These are phyloP conservation scores for Drosophila limbata DNA, from an alignment of 2,888 invertebrate genomes.

Conservation along the genomic window DNA sequence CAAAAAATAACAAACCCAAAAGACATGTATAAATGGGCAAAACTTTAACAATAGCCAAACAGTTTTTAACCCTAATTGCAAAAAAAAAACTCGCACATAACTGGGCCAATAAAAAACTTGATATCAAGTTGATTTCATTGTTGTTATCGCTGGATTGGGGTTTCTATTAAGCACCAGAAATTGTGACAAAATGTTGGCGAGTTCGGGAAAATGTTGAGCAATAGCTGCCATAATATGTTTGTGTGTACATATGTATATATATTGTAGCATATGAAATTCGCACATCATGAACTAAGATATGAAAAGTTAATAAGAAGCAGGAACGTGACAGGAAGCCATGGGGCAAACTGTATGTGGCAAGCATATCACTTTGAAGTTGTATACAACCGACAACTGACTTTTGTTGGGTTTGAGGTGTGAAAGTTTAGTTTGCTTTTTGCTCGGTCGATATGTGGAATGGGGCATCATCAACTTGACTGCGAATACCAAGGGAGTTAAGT, in stretches of 20 bases:
- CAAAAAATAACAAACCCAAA: conserved; percentile 10
- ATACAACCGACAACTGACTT: conserved; percentile 5
- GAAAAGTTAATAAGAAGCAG: conserved; percentile 72
- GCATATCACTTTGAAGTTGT: conserved; percentile 43
- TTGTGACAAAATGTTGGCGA: conserved; percentile 54
- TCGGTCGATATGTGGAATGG: background rate
- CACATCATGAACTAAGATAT: conserved; percentile 67
- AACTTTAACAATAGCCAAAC: conserved; percentile 32
- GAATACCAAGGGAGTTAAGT: conserved; percentile 24
- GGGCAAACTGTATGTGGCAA: conserved; percentile 43
- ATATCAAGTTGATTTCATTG: conserved; percentile 25
- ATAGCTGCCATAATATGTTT: conserved; percentile 42
- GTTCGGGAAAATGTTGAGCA: conserved; percentile 10
- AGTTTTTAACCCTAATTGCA: conserved; percentile 57
- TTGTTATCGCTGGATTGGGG: conserved; percentile 19
- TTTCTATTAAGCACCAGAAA: conserved; percentile 44
- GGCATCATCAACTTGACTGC: conserved; percentile 19
- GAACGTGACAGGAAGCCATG: conserved; percentile 61
- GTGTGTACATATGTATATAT: conserved; percentile 23
- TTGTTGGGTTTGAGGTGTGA: conserved; percentile 41
- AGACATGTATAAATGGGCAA: conserved; percentile 35
- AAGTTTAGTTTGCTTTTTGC: conserved; percentile 27
- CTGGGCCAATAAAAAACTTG: conserved; percentile 35
- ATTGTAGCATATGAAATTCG: conserved; percentile 57
- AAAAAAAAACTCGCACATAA: conserved; percentile 33